Evolutionary conservation across 37 sponge, comb jelly and placozoan genomes (phyloP).

Genomic region (Bolinopsis microptera): DNA sequence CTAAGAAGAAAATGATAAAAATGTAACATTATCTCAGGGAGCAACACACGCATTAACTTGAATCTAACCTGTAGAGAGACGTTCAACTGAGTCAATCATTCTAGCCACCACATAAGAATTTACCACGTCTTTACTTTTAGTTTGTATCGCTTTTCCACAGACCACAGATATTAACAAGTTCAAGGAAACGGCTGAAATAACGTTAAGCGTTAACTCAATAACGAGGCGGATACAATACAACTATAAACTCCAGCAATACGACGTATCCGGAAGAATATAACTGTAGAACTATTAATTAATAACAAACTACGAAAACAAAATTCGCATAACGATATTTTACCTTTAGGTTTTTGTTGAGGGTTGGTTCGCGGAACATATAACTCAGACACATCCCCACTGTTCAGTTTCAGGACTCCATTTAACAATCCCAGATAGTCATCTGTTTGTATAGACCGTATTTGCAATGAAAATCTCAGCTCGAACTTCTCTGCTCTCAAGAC

Average conservation of each 20-base stretch:
- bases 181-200: constrained; percentile 30
- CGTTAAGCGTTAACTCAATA: no score
- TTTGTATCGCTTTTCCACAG: constrained; percentile 47
- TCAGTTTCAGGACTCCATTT: not conserved
- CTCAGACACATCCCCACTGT: constrained; percentile 28
- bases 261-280: no score
- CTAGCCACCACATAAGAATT: constrained; percentile 38
- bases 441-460: not conserved
- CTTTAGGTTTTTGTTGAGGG: not conserved
- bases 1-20: no score
- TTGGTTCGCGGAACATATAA: not conserved
- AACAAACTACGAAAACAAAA: no score
- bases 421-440: constrained; percentile 50
- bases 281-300: no score
- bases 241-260: no score
- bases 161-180: constrained; percentile 11
- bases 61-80: constrained; percentile 4
- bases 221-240: no score
- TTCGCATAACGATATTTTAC: no score
- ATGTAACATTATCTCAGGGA: not conserved
- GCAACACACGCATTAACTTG: not conserved
- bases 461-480: not conserved
- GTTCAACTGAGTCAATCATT: constrained; percentile 56
- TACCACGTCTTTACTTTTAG: not conserved
- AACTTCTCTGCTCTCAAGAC: constrained; percentile 23